Evolutionary conservation across 2,888 invertebrate species (phyloP), one percentile per base, ranked within the genome.

Genomic region (Polydrusus tereticollis): DNA sequence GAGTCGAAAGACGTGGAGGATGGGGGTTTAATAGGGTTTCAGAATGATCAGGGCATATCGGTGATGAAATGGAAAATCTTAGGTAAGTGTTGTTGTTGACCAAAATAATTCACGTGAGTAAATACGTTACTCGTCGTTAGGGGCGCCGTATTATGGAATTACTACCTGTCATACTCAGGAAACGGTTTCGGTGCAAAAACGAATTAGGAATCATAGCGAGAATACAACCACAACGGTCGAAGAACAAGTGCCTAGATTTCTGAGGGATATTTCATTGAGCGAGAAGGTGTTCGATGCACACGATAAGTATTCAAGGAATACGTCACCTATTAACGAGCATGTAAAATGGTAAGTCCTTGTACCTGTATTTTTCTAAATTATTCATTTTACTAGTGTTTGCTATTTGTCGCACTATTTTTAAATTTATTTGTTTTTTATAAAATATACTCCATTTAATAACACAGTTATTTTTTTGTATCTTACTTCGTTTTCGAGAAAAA

Each of bases 101-200:
- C n/a, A n/a, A n/a, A n/a, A n/a, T 26, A 26, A 26, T 26, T 26
- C 26, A 3, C 3, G 26, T 3, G 26, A 47, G 8, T 47, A 47
- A 16, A 16, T 16, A 16, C 33, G 14, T 23, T 0, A n/a, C n/a
- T n/a, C n/a, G n/a, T n/a, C n/a, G n/a, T 8, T 18, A 70, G 70
- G 60, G 29, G 41, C 52, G 2, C 45, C 59, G 20, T 66, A 66
- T 66, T 67, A 23, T 64, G 72, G 72, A 20, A 45, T 72, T 14
- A 45, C 72, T 3, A 72, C 72, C n/a, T 72, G 72, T 20, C 72
- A 72, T 26, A 67, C 66, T n/a, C 36, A 67, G n/a, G 72, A 72
- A 67, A 67, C 60, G 1, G 58, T 66, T 16, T 38, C 71, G 1
- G 26, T 58, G 3, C 58, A 52, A 21, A 71, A 66, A 33, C 36